Evolutionary conservation across 2,113 vertebrate species (phyloP), one percentile per base, ranked within the genome.

Genomic region (Oreochromis aureus): DNA sequence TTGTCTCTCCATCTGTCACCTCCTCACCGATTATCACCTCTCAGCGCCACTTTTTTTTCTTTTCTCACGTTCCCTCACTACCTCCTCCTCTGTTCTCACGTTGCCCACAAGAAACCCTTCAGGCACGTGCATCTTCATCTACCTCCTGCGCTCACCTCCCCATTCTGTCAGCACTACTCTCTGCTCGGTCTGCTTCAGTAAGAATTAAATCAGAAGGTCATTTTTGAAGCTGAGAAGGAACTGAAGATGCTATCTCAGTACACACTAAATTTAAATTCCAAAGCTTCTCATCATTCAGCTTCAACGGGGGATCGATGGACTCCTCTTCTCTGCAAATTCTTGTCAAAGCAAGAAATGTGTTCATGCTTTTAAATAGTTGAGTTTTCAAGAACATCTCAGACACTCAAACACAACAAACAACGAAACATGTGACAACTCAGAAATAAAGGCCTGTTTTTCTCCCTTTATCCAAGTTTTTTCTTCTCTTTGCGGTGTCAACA

Each of bases 111-210:
- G 12, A 46, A 82, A 53, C 51, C 9, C 61, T 48, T 83, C 61
- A 41, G 19, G 24, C 86, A 87, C 22, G 10, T 85, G 87, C 27
- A 51, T 58, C 73, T 24, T 41, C 44, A 48, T 82, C 71, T 34
- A 6, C 15, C 39, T 73, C 58, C 44, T 7, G 30, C 58, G 0
- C 22, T 51, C 1, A 6, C 63, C 55, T 53, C 36, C 71, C 61
- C 27, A 11, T 16, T 81, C 83, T 71, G 53, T 87, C 87, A 87
- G 85, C 30, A 53, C 54, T 36, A 82, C 66, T 22, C 78, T 41
- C 46, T n/a, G 48, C 84, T 51, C 12, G 24, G 71, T 46, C 71
- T 66, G 13, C 27, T 63, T 82, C 16, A 10, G 4, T 0, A 36
- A 32, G 19, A 27, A 34, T 11, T 19, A 15, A 46, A 69, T 73